These are phyloP conservation scores for Suncus etruscus DNA, from an alignment of 2,113 vertebrate genomes.

Conservation along the genomic window DNA sequence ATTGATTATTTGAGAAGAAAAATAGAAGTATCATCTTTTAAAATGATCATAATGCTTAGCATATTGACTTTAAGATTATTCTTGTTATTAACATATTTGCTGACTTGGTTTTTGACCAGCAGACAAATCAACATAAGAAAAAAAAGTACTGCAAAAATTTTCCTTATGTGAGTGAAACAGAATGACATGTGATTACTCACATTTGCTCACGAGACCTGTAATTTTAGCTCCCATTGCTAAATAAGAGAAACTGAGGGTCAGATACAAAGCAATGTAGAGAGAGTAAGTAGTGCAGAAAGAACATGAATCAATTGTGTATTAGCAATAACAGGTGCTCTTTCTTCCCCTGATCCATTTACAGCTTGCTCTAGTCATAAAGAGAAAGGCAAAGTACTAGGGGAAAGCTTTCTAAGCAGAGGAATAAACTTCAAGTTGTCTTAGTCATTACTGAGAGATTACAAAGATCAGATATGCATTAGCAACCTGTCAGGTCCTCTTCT, in stretches of 20 bases:
- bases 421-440: conserved; percentile 59
- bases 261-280: neutral
- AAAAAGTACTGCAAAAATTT: neutral
- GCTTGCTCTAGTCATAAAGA: neutral
- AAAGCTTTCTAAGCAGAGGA: conserved; percentile 1
- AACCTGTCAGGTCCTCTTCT: conserved; percentile 43
- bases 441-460: conserved; percentile 49
- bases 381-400: neutral
- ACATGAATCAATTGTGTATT: neutral
- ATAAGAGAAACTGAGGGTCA: neutral
- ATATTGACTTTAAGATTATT: neutral
- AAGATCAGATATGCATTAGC: conserved; percentile 53
- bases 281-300: neutral
- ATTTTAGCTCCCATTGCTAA: neutral
- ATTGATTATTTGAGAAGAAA: conserved; percentile 49
- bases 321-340: neutral
- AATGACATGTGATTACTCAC: no score
- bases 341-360: neutral
- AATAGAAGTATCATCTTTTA: neutral
- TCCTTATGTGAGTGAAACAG: neutral
- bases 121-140: neutral
- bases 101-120: conserved; percentile 13
- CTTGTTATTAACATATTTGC: neutral
- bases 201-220: neutral
- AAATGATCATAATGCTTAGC: no score